phyloP scores from a whole-genome alignment of 2,113 vertebrate genomes.

The Equus quagga region DNA sequence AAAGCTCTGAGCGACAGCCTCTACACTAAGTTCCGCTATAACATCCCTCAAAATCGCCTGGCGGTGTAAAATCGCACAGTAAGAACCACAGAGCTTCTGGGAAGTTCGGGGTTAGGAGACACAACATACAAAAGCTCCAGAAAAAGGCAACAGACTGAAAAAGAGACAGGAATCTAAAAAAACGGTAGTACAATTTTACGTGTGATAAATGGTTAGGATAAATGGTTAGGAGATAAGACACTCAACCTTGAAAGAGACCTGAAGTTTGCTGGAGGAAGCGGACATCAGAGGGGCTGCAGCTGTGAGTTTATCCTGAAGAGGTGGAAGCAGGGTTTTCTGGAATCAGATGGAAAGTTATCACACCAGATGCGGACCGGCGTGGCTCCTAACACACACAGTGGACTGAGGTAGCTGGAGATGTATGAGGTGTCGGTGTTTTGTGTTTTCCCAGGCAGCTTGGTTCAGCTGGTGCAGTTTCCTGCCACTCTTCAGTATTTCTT shows the following conservation, averaged over 20 bases:
- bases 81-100: background rate
- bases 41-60: background rate
- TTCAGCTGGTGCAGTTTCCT: constrained; percentile 45
- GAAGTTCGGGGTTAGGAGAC: background rate
- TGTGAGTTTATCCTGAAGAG: background rate
- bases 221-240: background rate
- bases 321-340: background rate
- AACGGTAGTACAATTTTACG: background rate
- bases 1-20: background rate
- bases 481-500: background rate
- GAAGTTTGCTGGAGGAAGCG: background rate
- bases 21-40: background rate
- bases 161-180: background rate
- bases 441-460: constrained; percentile 43
- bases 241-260: background rate
- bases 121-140: background rate
- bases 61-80: background rate
- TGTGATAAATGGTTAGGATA: background rate
- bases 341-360: background rate
- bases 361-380: background rate
- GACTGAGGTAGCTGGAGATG: background rate
- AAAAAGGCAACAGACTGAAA: background rate
- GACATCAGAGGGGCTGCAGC: background rate
- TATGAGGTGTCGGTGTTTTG: background rate
- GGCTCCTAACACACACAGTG: background rate